These are phyloP conservation scores for Dascyllus trimaculatus DNA, from an alignment of 2,113 vertebrate genomes.

Conservation along the genomic window DNA sequence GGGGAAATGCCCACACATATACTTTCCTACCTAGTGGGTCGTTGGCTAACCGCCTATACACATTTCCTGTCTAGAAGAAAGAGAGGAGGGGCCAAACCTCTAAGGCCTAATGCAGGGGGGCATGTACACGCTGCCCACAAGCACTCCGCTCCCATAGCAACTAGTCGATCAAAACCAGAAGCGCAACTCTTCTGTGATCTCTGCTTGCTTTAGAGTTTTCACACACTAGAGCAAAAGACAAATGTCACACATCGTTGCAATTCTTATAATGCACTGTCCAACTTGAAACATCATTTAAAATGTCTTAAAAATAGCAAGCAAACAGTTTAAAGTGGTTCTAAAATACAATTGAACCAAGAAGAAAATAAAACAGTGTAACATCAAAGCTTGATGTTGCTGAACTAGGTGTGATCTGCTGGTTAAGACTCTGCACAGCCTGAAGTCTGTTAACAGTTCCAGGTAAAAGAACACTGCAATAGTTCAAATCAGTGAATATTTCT, in stretches of 20 bases:
- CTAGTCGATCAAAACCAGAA: background rate
- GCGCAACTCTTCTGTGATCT: background rate
- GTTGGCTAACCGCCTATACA: conserved; percentile 49
- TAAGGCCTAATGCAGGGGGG: conserved; percentile 2
- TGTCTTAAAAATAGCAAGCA: no score
- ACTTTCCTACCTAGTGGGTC: conserved; percentile 14
- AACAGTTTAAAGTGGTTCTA: no score
- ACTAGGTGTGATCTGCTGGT: no score
- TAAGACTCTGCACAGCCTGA: no score
- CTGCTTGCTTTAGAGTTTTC: background rate
- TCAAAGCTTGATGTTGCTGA: no score
- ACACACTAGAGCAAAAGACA: background rate
- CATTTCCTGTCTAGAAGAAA: conserved; percentile 68
- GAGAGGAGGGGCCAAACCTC: conserved; percentile 10
- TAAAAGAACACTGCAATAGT: no score
- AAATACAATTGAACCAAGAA: no score
- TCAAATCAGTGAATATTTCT: background rate
- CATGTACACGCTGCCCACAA: conserved; percentile 28
- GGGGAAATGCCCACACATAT: conserved; percentile 13
- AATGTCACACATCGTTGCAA: background rate
- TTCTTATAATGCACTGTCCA: no score
- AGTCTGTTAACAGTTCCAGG: no score
- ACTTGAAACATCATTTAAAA: no score
- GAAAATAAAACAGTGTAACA: no score
- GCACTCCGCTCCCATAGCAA: background rate